Base-by-base conservation (phyloP, 2,888 invertebrate species). In the Ophioninae sp. region DNA sequence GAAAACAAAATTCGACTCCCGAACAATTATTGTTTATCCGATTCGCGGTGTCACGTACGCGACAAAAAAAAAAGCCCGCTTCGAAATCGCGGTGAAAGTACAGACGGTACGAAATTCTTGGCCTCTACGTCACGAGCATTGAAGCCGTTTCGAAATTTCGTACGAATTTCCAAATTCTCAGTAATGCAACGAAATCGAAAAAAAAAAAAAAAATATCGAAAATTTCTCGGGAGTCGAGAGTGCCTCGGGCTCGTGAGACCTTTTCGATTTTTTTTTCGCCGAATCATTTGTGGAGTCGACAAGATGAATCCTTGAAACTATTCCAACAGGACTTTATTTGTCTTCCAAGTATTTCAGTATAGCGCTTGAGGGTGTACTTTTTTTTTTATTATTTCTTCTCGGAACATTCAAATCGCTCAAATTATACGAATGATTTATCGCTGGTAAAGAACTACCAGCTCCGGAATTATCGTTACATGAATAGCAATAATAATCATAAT, bases 1-100 rank as follows among this genome's bases (percentile, higher is more conserved):
- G n/a, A n/a, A n/a, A n/a, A n/a, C n/a, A 69, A 67, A 67, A 67
- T 79, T 57, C 59, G 65, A 62, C 13, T 8, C 64, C 21, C n/a
- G 41, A 72, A 69, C 70, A 20, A 41, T 70, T 37, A 23, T 69
- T n/a, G 39, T 73, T 75, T 21, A n/a, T 72, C 23, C 64, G 74
- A 72, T 73, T 77, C 74, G 78, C 81, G 70, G 77, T 70, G 68
- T 75, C 77, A 50, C 59, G 77, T 77, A 72, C 69, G 57, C 57
- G 64, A 67, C n/a, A n/a, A n/a, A 75, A 62, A 79, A 85, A 84
- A 84, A 84, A 79, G 77, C 72, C 61, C 81, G 67, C 75, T 76
- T 84, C 78, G 84, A 85, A 86, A 84, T 82, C 84, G 44, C 44
- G 84, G 84, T 83, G 86, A 86, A 86, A 86, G 86, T 85, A 57